Conservation (phyloP, 1,140 invertebrate species). For the Harlomillsia oculata region DNA sequence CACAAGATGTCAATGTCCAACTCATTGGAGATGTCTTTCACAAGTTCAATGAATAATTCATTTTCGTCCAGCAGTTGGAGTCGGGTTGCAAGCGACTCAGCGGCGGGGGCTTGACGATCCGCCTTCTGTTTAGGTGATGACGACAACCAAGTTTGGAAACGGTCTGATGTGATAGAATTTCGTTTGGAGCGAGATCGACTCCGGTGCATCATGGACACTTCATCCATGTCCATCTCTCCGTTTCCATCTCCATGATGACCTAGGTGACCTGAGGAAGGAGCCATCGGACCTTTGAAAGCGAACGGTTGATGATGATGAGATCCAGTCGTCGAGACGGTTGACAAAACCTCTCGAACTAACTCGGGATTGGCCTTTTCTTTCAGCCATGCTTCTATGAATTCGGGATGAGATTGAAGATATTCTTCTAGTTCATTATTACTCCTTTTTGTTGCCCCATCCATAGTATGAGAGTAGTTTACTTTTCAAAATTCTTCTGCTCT, state of each 20-base stretch:
- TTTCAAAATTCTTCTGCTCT: no score
- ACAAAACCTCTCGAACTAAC: slow-evolving; percentile 41
- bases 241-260: background rate
- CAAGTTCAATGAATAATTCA: slow-evolving; percentile 84
- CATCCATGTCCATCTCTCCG: slow-evolving; percentile 29
- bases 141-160: slow-evolving; percentile 70
- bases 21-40: slow-evolving; percentile 84
- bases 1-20: slow-evolving; percentile 84
- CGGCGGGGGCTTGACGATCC: background rate
- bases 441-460: background rate
- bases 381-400: slow-evolving; percentile 58
- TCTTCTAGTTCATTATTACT: slow-evolving; percentile 3
- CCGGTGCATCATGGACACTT: slow-evolving; percentile 3
- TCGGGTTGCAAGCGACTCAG: background rate
- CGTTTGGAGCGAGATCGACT: slow-evolving; percentile 38
- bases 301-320: background rate
- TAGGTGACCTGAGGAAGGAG: background rate
- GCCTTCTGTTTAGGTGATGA: slow-evolving; percentile 47
- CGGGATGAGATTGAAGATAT: slow-evolving; percentile 48
- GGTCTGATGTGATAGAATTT: slow-evolving; percentile 70
- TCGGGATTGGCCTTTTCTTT: slow-evolving; percentile 56
- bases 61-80: slow-evolving; percentile 49
- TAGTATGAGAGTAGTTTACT: no score
- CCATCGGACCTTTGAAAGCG: background rate
- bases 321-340: background rate